phyloP scores from a whole-genome alignment of 2,797 vertebrate genomes.

The Paguma larvata region DNA sequence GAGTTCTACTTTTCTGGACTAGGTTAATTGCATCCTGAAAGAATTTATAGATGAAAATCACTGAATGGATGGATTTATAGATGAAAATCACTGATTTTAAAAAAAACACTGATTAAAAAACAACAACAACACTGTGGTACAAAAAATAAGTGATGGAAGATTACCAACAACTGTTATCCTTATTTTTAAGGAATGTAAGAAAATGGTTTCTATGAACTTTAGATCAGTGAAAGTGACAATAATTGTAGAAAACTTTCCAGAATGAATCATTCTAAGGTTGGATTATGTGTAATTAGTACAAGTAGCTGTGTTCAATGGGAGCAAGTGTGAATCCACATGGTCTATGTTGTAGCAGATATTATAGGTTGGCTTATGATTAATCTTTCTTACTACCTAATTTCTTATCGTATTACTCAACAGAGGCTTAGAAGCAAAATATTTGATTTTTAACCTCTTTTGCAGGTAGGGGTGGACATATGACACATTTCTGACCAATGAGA shows the following conservation, averaged over 20 bases:
- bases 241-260: background rate
- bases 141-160: background rate
- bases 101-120: background rate
- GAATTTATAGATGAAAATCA: conserved; percentile 21
- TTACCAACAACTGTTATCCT: background rate
- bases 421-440: background rate
- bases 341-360: background rate
- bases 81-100: background rate
- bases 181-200: background rate
- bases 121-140: background rate
- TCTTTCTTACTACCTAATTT: background rate
- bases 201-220: background rate
- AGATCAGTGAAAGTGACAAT: background rate
- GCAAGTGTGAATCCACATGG: background rate
- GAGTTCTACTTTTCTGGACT: background rate
- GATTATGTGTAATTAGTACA: background rate
- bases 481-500: background rate
- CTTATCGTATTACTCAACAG: background rate
- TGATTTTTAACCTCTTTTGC: background rate
- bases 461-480: background rate
- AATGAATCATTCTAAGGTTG: background rate
- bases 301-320: background rate
- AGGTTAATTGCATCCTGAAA: background rate
- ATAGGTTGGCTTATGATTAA: background rate
- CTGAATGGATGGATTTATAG: background rate